Base-by-base conservation (phyloP, 2,797 vertebrate genomes). In the Cirrhinus molitorella region DNA sequence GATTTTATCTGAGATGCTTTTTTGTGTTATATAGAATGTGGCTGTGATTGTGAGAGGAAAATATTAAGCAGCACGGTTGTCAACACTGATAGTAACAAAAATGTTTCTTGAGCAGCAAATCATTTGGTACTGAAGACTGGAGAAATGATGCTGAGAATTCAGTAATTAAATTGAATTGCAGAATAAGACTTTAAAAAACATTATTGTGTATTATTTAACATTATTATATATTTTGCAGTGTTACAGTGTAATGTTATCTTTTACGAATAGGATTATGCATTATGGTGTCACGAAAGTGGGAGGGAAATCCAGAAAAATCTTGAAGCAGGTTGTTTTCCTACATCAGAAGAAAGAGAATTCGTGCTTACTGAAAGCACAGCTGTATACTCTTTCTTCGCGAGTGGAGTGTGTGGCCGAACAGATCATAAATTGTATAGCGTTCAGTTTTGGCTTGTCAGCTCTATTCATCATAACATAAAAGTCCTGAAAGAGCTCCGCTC, bases 391-490 rank as follows among this genome's bases (percentile, higher is more conserved):
- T 76, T 83, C 63, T 83, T 83, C 51, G 47, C 9, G 23, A 68
- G 81, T 83, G 61, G 81, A 83, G 81, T 83, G 81, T 83, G 72
- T 66, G 81, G 49, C 65, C 28, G 55, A 83, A 21, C 82, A 63
- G 43, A 70, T 77, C 66, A 63, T 83, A 77, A 63, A 77, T 83
- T 71, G 74, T 61, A 71, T 61, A 49, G 82, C 14, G 21, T 47
- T 70, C 66, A 83, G 82, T 78, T 83, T 83, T 83, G 55, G 82
- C 82, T 78, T 78, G 82, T 83, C 82, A 83, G 55, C 25, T 57
- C 75, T 77, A 83, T 83, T 78, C 82, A 83, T 78, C 74, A 40
- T 37, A 71, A 59, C 82, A 83, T 83, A 71, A 78, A 83, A 78
- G 74, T 63, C 55, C 28, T 83, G 65, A 78, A 78, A 51, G 82